Evolutionary conservation across 2,797 vertebrate species (phyloP), one percentile per base, ranked within the genome.

Genomic region (Liparis tanakae): DNA sequence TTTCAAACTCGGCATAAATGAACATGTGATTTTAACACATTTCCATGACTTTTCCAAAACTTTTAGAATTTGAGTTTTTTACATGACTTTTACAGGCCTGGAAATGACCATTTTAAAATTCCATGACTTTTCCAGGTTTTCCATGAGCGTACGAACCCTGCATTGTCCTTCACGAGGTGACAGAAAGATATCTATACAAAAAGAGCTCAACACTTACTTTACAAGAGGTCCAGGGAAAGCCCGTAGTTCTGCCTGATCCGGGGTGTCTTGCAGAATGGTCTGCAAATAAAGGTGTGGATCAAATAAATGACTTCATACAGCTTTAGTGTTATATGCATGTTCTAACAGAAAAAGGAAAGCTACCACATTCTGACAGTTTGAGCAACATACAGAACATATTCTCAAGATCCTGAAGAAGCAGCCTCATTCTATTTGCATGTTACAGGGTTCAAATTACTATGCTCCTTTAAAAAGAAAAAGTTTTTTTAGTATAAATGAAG

Each of bases 191-290:
- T 30, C 37, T 46, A 1, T 48, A 69, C 7, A 36, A 41, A 60
- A 61, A 62, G 2, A 5, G 12, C 18, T 30, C 25, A 30, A 62
- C 4, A 79, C 96, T 64, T 94, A 99, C 98, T 96, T 99, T 66
- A 96, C 93, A 20, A 99, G 95, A 13, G 98, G 98, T 44, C 98
- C 98, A 0, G 98, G 98, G 83, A 99, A 99, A 0, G 90, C 66
- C 71, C 96, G 95, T 79, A 99, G 92, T 78, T 98, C 96, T 74
- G 96, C 92, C 88, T 98, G 97, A 77, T 98, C 97, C 0, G 89
- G 73, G 13, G 93, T 95, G 76, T 96, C 96, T 71, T 99, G 97
- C 79, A 99, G 83, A 89, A 99, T 93, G 0, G 92, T 95, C 98
- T 99, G 69, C 12, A 87, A 82, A 86, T 7, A 89, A 10, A 85